A percentile compares a stretch with the other conserved stretches of the same genome.
These are phyloP conservation scores for Actinostola sp. DNA, from an alignment of 92 coral and sea anemone species.

Conservation along the genomic window DNA sequence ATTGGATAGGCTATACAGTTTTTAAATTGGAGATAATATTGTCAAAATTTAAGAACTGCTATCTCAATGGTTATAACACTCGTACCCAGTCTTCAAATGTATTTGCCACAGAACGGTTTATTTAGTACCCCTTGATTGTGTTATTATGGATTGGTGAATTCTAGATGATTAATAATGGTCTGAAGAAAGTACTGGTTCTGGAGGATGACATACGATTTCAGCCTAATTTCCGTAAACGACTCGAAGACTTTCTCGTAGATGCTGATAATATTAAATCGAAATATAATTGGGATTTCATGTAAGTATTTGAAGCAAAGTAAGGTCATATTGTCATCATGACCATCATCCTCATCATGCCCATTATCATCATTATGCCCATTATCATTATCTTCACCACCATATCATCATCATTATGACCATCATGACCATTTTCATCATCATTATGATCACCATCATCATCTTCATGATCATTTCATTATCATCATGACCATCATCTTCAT, in stretches of 20 bases:
- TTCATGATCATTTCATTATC: no score
- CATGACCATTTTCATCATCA: not conserved
- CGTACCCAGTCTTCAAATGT: no score
- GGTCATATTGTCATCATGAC: not conserved
- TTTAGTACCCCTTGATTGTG: not conserved
- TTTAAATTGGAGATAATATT: no score
- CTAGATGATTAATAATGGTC: conserved; percentile 90
- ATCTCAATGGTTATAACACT: no score
- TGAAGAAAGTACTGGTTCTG: conserved; percentile 68
- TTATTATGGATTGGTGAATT: not conserved
- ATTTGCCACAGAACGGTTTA: no score
- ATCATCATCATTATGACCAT: not conserved
- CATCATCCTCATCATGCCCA: not conserved
- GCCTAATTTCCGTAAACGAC: conserved; percentile 78
- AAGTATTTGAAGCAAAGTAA: conserved; percentile 33
- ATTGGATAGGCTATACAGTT: no score
- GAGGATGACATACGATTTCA: conserved; percentile 99
- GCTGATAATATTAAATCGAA: conserved; percentile 53
- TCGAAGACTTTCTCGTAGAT: conserved; percentile 66
- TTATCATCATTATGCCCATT: not conserved
- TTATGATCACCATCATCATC: no score
- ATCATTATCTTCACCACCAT: not conserved
- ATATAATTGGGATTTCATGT: conserved; percentile 95
- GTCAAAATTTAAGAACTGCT: no score
- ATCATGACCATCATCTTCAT: no score